Conservation (phyloP, 2,113 vertebrate genomes). For the Xyrauchen texanus region DNA sequence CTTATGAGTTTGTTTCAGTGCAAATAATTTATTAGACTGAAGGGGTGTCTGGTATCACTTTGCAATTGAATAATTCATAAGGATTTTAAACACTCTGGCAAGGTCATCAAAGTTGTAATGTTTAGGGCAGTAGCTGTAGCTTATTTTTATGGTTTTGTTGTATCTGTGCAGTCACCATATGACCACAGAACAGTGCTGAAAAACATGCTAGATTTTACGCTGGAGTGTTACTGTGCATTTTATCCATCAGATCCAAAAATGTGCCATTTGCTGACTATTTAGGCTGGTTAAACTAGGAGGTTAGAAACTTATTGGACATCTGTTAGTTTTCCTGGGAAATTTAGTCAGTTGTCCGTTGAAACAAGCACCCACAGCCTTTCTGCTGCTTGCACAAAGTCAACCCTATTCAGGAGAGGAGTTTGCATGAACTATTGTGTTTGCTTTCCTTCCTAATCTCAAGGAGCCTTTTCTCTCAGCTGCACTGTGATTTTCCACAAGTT, state of each 20-base stretch:
- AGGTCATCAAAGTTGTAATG: neutral
- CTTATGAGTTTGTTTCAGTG: neutral
- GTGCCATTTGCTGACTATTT: neutral
- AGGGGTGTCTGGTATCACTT: no score
- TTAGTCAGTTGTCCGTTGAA: conserved; percentile 45
- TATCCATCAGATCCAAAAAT: neutral
- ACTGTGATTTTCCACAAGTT: conserved; percentile 13
- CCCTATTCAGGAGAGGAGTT: neutral
- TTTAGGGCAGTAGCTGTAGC: no score
- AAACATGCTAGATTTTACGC: no score
- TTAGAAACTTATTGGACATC: conserved; percentile 31
- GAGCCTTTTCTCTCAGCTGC: neutral
- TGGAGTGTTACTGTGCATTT: conserved; percentile 1
- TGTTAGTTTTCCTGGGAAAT: conserved; percentile 36
- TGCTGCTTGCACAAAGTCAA: conserved; percentile 41
- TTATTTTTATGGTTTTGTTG: neutral
- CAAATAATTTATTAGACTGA: conserved; percentile 2
- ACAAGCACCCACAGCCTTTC: conserved; percentile 47
- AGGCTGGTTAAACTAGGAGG: conserved; percentile 7
- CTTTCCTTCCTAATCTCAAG: conserved; percentile 43
- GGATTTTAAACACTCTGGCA: neutral
- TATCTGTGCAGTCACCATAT: neutral
- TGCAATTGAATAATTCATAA: no score
- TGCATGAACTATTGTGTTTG: conserved; percentile 15
- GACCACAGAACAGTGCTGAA: neutral